Evolutionary conservation across 1,140 invertebrate genomes (phyloP), one percentile per base, ranked within the genome.

Genomic region (Papilio machaon): DNA sequence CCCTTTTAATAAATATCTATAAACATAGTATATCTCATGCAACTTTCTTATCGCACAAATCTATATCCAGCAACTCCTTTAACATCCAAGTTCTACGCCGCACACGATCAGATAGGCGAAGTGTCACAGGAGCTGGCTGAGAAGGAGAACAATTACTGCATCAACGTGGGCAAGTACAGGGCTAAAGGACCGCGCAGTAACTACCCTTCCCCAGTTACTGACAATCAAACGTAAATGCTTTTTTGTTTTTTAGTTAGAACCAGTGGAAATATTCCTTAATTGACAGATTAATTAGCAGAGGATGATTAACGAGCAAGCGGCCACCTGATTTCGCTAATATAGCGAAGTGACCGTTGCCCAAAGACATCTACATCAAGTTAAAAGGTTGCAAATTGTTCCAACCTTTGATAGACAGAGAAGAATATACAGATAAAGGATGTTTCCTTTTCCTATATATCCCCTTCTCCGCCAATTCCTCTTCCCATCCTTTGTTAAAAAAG

Each of bases 131-230:
- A 91, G 49, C 80, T 92, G 38, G 86, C 82, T 2, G 81, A 88
- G 38, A 93, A 92, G 73, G 86, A 91, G 2, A 88, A 91, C 15
- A 85, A 88, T 19, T 94, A 94, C 82, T 85, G 88, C 60, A 60
- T 87, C 60, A 94, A 94, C 79, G 92, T 95, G 9, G 88, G 90
- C 0, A 90, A 92, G 82, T 92, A 90, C 19, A 89, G 94, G 76
- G 89, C 91, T 3, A 92, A 92, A 79, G 93, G 94, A 0, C 94
- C 94, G 0, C 91, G 81, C 67, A 91, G 89, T 86, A 94, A 94
- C 82, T 95, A 93, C 54, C 80, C 89, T 0, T 47, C 83, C 10
- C 89, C 92, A 0, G 90, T 87, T 43, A 93, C 91, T 1, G 91
- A 93, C 78, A 94, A 92, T 77, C 89, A 91, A 82, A 86, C 85